phyloP scores from a whole-genome alignment of 2,113 vertebrate species.

The Edolisoma coerulescens region DNA sequence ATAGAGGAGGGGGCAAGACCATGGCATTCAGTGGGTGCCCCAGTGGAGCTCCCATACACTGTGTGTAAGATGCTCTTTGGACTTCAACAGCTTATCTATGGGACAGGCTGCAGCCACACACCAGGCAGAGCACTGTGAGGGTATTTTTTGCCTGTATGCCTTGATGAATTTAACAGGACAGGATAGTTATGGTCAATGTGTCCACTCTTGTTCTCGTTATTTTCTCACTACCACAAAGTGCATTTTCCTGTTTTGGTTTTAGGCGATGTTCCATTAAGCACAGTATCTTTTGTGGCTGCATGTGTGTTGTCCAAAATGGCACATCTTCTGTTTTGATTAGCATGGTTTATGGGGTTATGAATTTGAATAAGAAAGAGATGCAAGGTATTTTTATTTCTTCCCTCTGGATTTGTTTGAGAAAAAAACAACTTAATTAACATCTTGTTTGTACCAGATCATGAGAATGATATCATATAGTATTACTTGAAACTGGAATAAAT shows the following conservation, averaged over 20 bases:
- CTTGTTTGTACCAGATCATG: not conserved
- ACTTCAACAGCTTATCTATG: not conserved
- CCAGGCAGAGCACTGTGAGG: not conserved
- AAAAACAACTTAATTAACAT: not conserved
- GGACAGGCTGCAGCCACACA: not conserved
- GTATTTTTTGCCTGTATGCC: not conserved
- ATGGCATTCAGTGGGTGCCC: not conserved
- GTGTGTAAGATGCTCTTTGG: not conserved
- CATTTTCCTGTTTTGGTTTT: not conserved
- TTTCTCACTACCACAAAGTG: not conserved
- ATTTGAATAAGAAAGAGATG: not conserved
- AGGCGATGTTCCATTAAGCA: not conserved
- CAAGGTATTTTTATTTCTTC: not conserved
- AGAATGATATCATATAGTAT: not conserved
- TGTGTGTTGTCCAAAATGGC: not conserved
- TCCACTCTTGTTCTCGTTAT: not conserved
- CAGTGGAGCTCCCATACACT: accelerated
- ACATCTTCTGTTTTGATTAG: not conserved
- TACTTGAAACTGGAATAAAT: slow-evolving; percentile 23
- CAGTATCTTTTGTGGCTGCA: not conserved
- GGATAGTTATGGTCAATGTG: not conserved
- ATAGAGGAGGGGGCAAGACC: not conserved
- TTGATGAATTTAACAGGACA: not conserved
- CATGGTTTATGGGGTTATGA: not conserved
- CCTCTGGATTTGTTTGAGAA: not conserved